Evolutionary conservation across 92 coral and sea anemone species (phyloP), one percentile per base, ranked within the genome.

Genomic region (Hydrozoanthus gracilis): DNA sequence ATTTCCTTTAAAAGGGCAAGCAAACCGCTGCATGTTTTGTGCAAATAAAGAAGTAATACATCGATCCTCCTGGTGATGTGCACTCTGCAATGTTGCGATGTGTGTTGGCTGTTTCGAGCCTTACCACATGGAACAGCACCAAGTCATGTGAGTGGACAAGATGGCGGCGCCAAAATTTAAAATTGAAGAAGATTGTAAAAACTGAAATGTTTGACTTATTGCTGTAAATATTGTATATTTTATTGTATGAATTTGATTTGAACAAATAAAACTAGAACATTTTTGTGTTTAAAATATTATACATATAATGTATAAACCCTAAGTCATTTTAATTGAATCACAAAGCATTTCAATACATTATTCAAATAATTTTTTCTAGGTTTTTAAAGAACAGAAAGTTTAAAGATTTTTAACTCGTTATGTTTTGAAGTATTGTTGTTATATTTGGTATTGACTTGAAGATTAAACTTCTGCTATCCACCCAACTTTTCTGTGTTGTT

Each of bases 401-500:
- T n/a, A n/a, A n/a, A n/a, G n/a, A n/a, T n/a, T n/a, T n/a, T n/a
- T n/a, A n/a, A n/a, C n/a, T n/a, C n/a, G n/a, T n/a, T n/a, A n/a
- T n/a, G n/a, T n/a, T n/a, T n/a, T n/a, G n/a, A n/a, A n/a, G n/a
- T n/a, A n/a, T n/a, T n/a, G n/a, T n/a, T n/a, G n/a, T n/a, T n/a
- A n/a, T n/a, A n/a, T n/a, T n/a, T n/a, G n/a, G n/a, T n/a, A n/a
- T n/a, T n/a, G n/a, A n/a, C n/a, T 70, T 82, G 86, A 82, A 82
- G 86, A 82, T 60, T 82, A 82, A 82, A 82, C 86, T 82, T 82
- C 76, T 67, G 60, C 73, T 14, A 62, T 0, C 8, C 20, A 77
- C 73, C 76, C 86, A 62, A 82, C 65, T 82, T 82, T 82, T 82
- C 65, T 82, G 86, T 82, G 73, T 65, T 68, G 56, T 82, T 67